Evolutionary conservation across 1,140 invertebrate genomes (phyloP), one percentile per base, ranked within the genome.

Genomic region (Lucilia cuprina): DNA sequence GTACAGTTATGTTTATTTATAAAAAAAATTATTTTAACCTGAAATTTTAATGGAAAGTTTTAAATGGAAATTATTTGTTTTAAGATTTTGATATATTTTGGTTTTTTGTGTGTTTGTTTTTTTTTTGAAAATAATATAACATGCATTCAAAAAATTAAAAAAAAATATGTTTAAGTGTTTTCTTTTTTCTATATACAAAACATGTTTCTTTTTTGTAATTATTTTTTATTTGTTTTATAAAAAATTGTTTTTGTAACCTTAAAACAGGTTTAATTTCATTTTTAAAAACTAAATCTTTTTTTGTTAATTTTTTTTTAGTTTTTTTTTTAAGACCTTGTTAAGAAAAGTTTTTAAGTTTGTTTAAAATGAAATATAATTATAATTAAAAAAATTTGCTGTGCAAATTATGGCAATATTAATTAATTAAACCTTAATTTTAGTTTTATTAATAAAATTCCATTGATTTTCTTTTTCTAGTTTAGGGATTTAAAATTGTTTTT

Each of bases 361-460:
- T n/a, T n/a, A n/a, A n/a, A n/a, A n/a, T n/a, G n/a, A n/a, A n/a
- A n/a, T n/a, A n/a, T n/a, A n/a, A 74, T 83, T 83, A 49, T 21
- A 49, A 80, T 49, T 78, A 78, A 80, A 84, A n/a, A 50, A 82
- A 89, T 89, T 89, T 89, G 88, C 88, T 89, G 86, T 87, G 88
- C 88, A 89, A 89, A 89, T 89, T 89, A 89, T 89, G 88, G 88
- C 88, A 89, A 87, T 87, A 88, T 83, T 30, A 30, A 30, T 30
- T 30, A 30, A 30, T 30, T 89, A 35, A 65, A 82, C 65, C 25
- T 82, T 65, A 34, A 82, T 12, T 14, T 55, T 55, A 55, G 13
- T 55, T 55, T 55, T 17, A 55, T 12, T 55, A 12, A 12, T 55
- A 55, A 55, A 55, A 55, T 55, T 55, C 17, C 50, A 55, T 55